phyloP scores from a whole-genome alignment of 2,797 vertebrate species.

The Cercopithecus mitis region DNA sequence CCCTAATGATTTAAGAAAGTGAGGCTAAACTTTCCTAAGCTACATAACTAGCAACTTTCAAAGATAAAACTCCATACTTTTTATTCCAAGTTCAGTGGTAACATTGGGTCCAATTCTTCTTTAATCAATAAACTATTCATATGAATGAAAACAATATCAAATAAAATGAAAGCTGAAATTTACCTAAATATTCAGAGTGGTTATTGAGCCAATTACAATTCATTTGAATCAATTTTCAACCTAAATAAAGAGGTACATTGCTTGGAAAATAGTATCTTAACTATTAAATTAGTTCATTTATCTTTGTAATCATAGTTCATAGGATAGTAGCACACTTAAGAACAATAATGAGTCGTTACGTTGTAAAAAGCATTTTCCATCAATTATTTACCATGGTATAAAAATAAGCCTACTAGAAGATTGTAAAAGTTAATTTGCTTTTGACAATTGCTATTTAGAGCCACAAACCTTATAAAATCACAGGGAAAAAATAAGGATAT shows the following conservation, averaged over 20 bases:
- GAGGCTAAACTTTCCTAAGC: neutral
- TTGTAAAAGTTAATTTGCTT: neutral
- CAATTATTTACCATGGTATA: conserved; percentile 12
- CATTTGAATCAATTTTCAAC: neutral
- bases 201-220: neutral
- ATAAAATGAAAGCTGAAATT: neutral
- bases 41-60: neutral
- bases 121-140: conserved; percentile 25
- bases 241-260: neutral
- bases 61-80: neutral
- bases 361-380: neutral
- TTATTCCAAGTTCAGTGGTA: neutral
- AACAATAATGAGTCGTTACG: neutral
- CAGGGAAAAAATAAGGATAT: neutral
- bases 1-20: neutral
- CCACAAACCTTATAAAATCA: conserved; percentile 18
- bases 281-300: neutral
- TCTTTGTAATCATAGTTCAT: neutral
- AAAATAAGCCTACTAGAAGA: neutral
- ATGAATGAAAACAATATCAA: neutral
- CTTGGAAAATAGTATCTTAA: conserved; percentile 37
- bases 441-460: conserved; percentile 37
- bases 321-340: neutral
- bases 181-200: neutral
- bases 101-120: neutral